phyloP scores from a whole-genome alignment of 2,797 vertebrate genomes.

The Phoxinus dragarum region DNA sequence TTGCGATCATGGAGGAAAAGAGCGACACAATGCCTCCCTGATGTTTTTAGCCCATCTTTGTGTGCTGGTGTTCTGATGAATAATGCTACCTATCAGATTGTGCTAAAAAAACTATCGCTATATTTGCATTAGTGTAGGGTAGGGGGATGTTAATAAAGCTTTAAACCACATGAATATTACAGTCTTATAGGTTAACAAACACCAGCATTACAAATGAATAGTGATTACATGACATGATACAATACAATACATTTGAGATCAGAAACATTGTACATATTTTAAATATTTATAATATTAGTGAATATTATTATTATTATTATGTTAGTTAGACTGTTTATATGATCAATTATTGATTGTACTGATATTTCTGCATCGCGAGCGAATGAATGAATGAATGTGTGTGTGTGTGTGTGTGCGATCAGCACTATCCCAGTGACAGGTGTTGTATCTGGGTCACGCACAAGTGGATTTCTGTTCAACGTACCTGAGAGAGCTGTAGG shows the following conservation, averaged over 20 bases:
- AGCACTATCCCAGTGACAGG: slow-evolving; percentile 6
- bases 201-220: background rate
- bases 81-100: too few species aligned
- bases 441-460: slow-evolving; percentile 33
- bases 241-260: background rate
- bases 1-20: background rate
- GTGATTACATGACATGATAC: background rate
- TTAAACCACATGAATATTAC: too few species aligned
- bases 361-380: background rate
- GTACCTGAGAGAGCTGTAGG: slow-evolving; percentile 5
- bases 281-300: too few species aligned
- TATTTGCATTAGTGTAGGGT: too few species aligned
- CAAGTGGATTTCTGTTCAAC: slow-evolving; percentile 28
- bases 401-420: too few species aligned
- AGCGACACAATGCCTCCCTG: background rate
- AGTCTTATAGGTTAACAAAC: too few species aligned
- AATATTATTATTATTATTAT: too few species aligned
- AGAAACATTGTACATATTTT: background rate
- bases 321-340: background rate
- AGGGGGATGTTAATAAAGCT: too few species aligned
- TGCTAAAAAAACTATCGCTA: too few species aligned
- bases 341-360: background rate
- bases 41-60: background rate
- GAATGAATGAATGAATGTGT: too few species aligned
- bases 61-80: background rate